Percentiles rank a stretch among this genome's conserved stretches.
Conservation (phyloP, 1,140 invertebrate species). For the Megalonaias nervosa region DNA sequence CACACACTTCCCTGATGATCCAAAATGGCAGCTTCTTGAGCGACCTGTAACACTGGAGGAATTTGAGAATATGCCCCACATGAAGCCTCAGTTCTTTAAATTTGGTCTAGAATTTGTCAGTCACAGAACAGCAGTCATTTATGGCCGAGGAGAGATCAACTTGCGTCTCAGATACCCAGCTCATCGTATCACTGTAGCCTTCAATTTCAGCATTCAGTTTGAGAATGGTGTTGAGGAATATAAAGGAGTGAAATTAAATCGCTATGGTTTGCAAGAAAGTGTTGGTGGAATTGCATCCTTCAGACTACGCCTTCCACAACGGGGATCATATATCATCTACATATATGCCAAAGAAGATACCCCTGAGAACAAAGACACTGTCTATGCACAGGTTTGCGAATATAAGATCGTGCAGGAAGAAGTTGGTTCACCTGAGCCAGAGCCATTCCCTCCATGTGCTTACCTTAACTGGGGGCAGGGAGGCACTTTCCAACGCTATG, state of each 20-base stretch:
- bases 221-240: conserved; percentile 68
- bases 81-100: conserved; percentile 72
- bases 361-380: conserved; percentile 66
- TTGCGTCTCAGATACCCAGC: conserved; percentile 61
- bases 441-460: conserved; percentile 70
- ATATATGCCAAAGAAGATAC: conserved; percentile 71
- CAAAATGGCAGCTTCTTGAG: conserved; percentile 70
- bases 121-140: conserved; percentile 67
- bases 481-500: conserved; percentile 64
- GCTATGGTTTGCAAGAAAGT: conserved; percentile 69
- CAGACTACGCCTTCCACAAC: conserved; percentile 67
- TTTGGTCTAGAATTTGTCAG: conserved; percentile 70
- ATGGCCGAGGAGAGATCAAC: conserved; percentile 63
- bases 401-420: conserved; percentile 68
- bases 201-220: conserved; percentile 69
- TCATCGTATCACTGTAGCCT: conserved; percentile 63
- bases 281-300: conserved; percentile 66
- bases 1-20: conserved; percentile 70
- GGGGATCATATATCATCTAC: conserved; percentile 68
- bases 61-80: conserved; percentile 71
- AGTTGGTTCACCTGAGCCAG: conserved; percentile 37
- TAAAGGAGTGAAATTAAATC: conserved; percentile 63
- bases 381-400: conserved; percentile 71
- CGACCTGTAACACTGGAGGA: conserved; percentile 59
- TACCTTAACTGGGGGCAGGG: conserved; percentile 69